Evolutionary conservation across 2,113 vertebrate species (phyloP), one percentile per base, ranked within the genome.

Genomic region (Pongo abelii): DNA sequence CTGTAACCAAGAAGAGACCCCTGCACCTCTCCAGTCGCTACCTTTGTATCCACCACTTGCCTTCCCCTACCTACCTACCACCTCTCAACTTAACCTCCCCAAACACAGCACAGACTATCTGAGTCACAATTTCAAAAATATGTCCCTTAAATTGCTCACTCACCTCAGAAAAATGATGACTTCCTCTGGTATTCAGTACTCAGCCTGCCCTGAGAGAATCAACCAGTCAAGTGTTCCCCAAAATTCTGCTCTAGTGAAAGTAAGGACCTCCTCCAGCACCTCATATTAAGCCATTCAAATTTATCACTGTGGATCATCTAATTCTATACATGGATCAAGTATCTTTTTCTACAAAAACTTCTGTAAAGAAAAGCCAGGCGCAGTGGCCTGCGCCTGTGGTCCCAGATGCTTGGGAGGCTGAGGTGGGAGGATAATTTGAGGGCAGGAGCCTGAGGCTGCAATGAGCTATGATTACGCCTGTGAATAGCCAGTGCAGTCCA

Each of bases 1-100:
- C 59, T 0, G 1, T 0, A 50, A 46, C 13, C 2, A 5, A 27
- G 55, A 5, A 27, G 55, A 70, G n/a, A 48, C 1, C 57, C 46
- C 75, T 48, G 75, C 43, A 16, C 75, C 61, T 64, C 27, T 30
- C 61, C 27, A 13, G 30, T 2, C 2, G 81, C 84, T 10, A 38
- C 40, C 4, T 1, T 0, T 17, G 23, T 8, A 27, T 6, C n/a
- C 7, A 13, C 69, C 77, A 43, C 43, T 16, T 7, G 13, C 40
- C 16, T 11, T 52, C 27, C 27, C 6, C 61, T 64, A 2, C 25
- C 61, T 64, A 2, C 25, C 4, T 40, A 2, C 83, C 2, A 43
- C 40, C 70, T 70, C n/a, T 8, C 32, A 16, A 14, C 12, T 10
- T 10, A 12, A 17, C 13, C 55, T 61, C 6, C 5, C 17, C 38